phyloP scores from a whole-genome alignment of 2,888 invertebrate genomes.

The Argyresthia albistria region DNA sequence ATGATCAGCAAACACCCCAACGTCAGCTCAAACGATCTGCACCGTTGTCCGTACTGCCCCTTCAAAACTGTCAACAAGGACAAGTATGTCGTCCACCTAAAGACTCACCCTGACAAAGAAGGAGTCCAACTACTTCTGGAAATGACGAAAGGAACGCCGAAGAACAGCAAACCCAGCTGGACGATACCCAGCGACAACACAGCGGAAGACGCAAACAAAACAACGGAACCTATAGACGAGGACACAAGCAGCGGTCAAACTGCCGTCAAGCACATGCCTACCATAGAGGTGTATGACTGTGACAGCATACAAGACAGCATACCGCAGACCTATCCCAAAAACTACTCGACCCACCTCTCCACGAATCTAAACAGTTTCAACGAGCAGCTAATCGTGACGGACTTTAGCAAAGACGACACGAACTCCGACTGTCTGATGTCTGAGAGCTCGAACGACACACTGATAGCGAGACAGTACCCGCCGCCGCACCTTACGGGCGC shows the following conservation, averaged over 20 bases:
- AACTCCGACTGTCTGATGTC: constrained; percentile 55
- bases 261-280: constrained; percentile 42
- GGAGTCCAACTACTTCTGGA: constrained; percentile 44
- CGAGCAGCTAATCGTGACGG: constrained; percentile 34
- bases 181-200: constrained; percentile 47
- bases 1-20: constrained; percentile 85
- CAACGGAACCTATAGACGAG: constrained; percentile 16
- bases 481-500: constrained; percentile 26
- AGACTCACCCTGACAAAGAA: constrained; percentile 62
- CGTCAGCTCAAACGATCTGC: constrained; percentile 73
- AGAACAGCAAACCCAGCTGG: constrained; percentile 52
- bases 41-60: constrained; percentile 73
- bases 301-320: constrained; percentile 50
- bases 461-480: constrained; percentile 46
- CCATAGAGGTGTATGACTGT: constrained; percentile 58
- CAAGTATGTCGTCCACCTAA: constrained; percentile 70
- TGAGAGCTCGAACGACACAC: constrained; percentile 41
- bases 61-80: constrained; percentile 77
- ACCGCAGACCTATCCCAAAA: constrained; percentile 43
- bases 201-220: constrained; percentile 22
- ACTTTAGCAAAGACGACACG: constrained; percentile 51
- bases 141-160: constrained; percentile 27
- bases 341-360: constrained; percentile 31
- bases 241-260: constrained; percentile 21
- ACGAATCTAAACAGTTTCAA: constrained; percentile 30